Evolutionary conservation across 2,888 invertebrate species (phyloP).

Genomic region (Apamea monoglypha): DNA sequence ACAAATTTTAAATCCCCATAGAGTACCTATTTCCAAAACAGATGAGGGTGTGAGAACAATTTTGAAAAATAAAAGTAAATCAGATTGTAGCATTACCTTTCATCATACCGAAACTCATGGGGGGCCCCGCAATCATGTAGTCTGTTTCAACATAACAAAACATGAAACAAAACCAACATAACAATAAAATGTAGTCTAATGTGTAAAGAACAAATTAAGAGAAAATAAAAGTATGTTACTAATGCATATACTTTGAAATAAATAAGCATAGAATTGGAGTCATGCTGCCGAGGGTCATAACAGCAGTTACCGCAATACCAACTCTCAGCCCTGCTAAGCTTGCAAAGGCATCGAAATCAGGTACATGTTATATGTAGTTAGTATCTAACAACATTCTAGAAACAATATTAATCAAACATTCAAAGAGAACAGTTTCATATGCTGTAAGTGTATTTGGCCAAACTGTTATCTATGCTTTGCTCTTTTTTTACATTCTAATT

Average conservation of each 20-base stretch:
- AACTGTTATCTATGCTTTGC: constrained; percentile 70
- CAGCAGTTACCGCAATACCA: constrained; percentile 85
- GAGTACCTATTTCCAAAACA: constrained; percentile 85
- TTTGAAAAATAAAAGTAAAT: constrained; percentile 83
- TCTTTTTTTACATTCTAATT: constrained; percentile 39
- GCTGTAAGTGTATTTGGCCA: constrained; percentile 67
- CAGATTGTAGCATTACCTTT: constrained; percentile 93
- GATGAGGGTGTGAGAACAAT: constrained; percentile 84
- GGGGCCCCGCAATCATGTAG: constrained; percentile 94
- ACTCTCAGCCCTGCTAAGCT: constrained; percentile 84
- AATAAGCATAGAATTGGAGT: constrained; percentile 84
- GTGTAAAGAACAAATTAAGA: constrained; percentile 79
- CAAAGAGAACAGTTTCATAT: constrained; percentile 66
- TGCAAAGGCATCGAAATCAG: constrained; percentile 79
- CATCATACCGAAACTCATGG: constrained; percentile 96
- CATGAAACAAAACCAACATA: constrained; percentile 93
- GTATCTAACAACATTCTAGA: constrained; percentile 84
- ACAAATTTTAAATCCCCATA: constrained; percentile 82
- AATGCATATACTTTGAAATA: constrained; percentile 77
- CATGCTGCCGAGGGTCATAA: constrained; percentile 83
- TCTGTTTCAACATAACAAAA: constrained; percentile 92
- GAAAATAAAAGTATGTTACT: constrained; percentile 79
- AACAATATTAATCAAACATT: constrained; percentile 69
- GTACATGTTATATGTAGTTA: constrained; percentile 78
- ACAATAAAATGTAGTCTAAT: constrained; percentile 92